Evolutionary conservation across 1,140 invertebrate genomes (phyloP).

Genomic region (Temnothorax longispinosus): DNA sequence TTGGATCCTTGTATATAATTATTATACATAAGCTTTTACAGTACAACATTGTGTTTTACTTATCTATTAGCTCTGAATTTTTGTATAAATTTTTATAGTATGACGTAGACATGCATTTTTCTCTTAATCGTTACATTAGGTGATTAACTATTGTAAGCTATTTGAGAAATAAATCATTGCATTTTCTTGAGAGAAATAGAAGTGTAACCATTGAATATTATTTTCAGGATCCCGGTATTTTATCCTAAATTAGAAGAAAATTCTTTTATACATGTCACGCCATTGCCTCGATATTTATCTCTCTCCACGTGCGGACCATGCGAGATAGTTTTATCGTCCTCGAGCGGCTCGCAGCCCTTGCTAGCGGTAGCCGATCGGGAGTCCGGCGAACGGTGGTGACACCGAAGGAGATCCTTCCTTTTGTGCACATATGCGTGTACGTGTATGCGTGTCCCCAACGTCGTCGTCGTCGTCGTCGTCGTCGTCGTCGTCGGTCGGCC

Average conservation of each 20-base stretch:
- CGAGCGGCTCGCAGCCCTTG: conserved; percentile 71
- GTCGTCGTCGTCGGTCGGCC: conserved; percentile 71
- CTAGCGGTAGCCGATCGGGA: conserved; percentile 80
- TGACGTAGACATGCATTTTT: not conserved
- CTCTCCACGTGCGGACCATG: not conserved
- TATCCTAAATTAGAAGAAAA: not conserved
- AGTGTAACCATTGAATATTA: not conserved
- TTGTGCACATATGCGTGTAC: conserved; percentile 70
- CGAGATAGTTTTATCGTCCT: conserved; percentile 20
- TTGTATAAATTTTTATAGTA: conserved; percentile 34
- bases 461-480: conserved; percentile 77
- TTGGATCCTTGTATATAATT: conserved; percentile 2
- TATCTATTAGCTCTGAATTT: not conserved
- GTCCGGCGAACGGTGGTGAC: conserved; percentile 74
- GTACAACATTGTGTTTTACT: not conserved
- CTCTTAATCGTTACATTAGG: not conserved
- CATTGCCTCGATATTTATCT: not conserved
- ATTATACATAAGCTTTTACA: not conserved
- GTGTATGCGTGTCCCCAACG: conserved; percentile 70
- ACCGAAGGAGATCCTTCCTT: conserved; percentile 74
- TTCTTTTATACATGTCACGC: not conserved
- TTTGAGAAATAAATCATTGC: not conserved
- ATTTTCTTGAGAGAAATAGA: not conserved
- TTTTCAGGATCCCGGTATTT: not conserved
- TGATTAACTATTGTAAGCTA: not conserved